Percentiles rank a stretch among this genome's conserved stretches.
These are phyloP conservation scores for Philotrypesis tridentata DNA, from an alignment of 1,140 invertebrate genomes.

Conservation along the genomic window DNA sequence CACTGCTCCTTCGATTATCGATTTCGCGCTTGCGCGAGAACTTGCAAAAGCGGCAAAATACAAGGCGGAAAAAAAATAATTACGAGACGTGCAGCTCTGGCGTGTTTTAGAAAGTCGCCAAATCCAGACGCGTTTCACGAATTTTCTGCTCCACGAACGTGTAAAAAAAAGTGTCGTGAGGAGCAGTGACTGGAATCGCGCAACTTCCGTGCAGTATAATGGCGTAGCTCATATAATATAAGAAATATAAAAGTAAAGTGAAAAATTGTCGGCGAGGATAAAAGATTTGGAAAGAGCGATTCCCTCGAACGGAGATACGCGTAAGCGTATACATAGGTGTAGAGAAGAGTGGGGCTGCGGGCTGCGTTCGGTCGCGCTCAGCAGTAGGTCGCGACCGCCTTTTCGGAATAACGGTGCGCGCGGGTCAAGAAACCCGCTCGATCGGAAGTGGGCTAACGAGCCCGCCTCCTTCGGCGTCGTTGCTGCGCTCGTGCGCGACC, in stretches of 20 bases:
- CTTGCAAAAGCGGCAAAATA: neutral
- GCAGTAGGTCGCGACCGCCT: conserved; percentile 69
- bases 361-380: conserved; percentile 13
- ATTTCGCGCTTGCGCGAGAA: too few relatives aligned
- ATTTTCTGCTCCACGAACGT: conserved; percentile 33
- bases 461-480: conserved; percentile 55
- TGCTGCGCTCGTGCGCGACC: conserved; percentile 51
- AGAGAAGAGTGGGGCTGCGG: too few relatives aligned
- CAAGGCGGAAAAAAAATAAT: neutral
- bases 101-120: conserved; percentile 17
- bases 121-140: neutral
- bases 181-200: too few relatives aligned
- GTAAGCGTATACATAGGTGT: too few relatives aligned
- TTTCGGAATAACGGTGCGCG: conserved; percentile 65
- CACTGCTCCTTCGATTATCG: too few relatives aligned
- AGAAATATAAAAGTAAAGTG: too few relatives aligned
- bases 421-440: conserved; percentile 66
- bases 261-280: too few relatives aligned
- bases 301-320: too few relatives aligned
- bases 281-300: too few relatives aligned
- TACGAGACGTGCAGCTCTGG: too few relatives aligned
- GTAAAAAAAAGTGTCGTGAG: conserved; percentile 23
- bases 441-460: conserved; percentile 71
- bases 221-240: too few relatives aligned
- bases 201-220: too few relatives aligned